Percentiles rank a stretch among this genome's conserved stretches.
Conservation (phyloP, 2,113 vertebrate genomes). For the Atrichornis clamosus region DNA sequence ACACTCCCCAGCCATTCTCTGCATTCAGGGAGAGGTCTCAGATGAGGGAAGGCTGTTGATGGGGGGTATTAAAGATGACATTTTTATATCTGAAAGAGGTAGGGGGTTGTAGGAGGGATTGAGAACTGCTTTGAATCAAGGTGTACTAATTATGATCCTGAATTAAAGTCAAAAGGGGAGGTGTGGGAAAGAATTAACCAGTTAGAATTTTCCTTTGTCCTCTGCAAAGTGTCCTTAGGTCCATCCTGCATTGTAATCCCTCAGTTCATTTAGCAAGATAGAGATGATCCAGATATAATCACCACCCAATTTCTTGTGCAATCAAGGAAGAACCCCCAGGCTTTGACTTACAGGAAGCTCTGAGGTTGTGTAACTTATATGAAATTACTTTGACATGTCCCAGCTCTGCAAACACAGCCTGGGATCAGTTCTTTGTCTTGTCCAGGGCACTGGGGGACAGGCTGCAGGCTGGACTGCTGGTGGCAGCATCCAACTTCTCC, state of each 20-base stretch:
- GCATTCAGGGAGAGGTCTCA: not conserved
- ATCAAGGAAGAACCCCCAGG: not conserved
- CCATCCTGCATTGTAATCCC: not conserved
- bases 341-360: slow-evolving; percentile 20
- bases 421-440: not conserved
- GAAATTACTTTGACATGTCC: not conserved
- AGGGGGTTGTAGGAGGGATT: not conserved
- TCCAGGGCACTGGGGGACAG: not conserved
- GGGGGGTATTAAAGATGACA: not conserved
- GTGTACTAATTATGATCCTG: not conserved
- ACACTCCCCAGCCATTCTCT: not conserved
- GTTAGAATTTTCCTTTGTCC: not conserved
- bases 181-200: not conserved
- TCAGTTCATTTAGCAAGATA: not conserved
- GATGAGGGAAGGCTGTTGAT: not conserved
- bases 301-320: slow-evolving; percentile 28
- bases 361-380: not conserved
- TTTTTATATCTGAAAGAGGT: not conserved
- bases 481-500: not conserved
- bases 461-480: not conserved
- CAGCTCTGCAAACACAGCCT: not conserved
- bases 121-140: not conserved
- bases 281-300: not conserved
- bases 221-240: not conserved
- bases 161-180: not conserved